Percentiles rank a stretch among this genome's conserved stretches.
These are phyloP conservation scores for Creontiades dilutus DNA, from an alignment of 2,888 invertebrate genomes.

Conservation along the genomic window DNA sequence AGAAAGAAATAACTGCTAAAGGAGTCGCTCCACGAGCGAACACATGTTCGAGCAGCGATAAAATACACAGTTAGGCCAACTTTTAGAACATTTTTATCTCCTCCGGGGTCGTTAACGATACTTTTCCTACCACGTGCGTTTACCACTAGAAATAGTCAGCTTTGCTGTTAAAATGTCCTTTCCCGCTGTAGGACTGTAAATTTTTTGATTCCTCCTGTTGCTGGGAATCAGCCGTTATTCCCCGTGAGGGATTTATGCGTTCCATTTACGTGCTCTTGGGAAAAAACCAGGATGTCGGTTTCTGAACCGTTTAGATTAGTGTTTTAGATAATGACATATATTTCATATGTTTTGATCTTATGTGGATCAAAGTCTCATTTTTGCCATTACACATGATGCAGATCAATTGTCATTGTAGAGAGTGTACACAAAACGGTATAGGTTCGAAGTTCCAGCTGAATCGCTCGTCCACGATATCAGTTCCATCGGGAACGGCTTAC, in stretches of 20 bases:
- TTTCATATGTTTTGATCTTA: too few relatives aligned
- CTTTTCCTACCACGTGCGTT: slow-evolving; percentile 47
- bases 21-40: slow-evolving; percentile 41
- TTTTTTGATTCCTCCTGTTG: not conserved
- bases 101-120: slow-evolving; percentile 7
- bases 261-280: slow-evolving; percentile 18
- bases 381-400: too few relatives aligned
- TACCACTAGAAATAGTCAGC: slow-evolving; percentile 56
- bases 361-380: too few relatives aligned
- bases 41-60: slow-evolving; percentile 58
- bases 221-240: not conserved
- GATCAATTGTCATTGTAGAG: too few relatives aligned
- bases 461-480: too few relatives aligned
- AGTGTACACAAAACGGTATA: too few relatives aligned
- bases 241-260: not conserved
- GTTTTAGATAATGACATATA: too few relatives aligned
- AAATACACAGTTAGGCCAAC: slow-evolving; percentile 61
- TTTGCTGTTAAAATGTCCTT: not conserved
- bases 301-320: too few relatives aligned
- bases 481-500: too few relatives aligned
- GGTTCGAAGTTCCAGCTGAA: too few relatives aligned
- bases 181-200: not conserved
- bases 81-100: slow-evolving; percentile 65
- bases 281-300: too few relatives aligned
- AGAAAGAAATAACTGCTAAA: slow-evolving; percentile 11